Evolutionary conservation across 2,797 vertebrate genomes (phyloP), one percentile per base, ranked within the genome.

Genomic region (Rhynchotus rufescens): DNA sequence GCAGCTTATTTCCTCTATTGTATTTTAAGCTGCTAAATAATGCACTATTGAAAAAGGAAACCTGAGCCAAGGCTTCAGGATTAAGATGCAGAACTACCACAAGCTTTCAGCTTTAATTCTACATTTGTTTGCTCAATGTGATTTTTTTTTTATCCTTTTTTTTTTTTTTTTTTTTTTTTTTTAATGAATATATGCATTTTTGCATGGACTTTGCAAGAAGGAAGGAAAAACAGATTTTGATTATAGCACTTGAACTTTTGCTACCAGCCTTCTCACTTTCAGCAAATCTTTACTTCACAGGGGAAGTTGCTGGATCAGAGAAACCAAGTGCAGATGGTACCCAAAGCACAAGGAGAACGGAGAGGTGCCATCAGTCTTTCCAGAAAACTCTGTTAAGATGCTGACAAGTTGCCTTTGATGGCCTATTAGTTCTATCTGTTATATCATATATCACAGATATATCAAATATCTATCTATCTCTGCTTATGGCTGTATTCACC

Each of bases 1-100:
- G 49, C 64, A 77, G 52, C 74, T 76, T 30, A 21, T 52, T 72
- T 74, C 76, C 86, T 80, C 84, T 60, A 2, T 45, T 68, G 60
- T 4, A 0, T 65, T 91, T 71, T 74, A 91, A 68, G 44, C 61
- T 93, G 78, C 56, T 93, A 88, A 94, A 96, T 93, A 96, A 95
- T 92, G 80, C 80, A 86, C 61, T 84, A 88, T 74, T 83, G 81
- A 81, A 94, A 96, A 95, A 84, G 59, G 76, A 93, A 95, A 96
- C 92, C 85, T 89, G 81, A 80, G 75, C 78, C 68, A 72, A 65
- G 42, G 57, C 78, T 71, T 65, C 23, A 56, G 65, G 90, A 84
- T 88, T 76, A 88, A 94, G 86, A 92, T 52, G 60, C 85, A 91
- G 77, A 86, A 40, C 60, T 84, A 67, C 84, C 30, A 65, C 84